Percentiles rank a stretch among this genome's conserved stretches.
Conservation (phyloP, 1,140 invertebrate genomes). For the Apis cerana region DNA sequence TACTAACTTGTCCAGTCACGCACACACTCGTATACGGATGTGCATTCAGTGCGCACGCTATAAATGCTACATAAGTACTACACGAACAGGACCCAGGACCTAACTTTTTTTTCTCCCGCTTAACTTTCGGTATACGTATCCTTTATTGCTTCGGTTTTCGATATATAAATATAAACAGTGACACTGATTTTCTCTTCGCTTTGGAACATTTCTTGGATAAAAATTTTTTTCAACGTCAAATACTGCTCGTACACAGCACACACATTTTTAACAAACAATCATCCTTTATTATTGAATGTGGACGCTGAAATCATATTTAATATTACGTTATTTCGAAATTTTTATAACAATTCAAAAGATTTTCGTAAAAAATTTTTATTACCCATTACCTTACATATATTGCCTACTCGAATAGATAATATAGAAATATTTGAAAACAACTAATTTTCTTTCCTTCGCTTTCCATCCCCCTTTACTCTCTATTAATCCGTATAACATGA, state of each 20-base stretch:
- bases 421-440: background rate
- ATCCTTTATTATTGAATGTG: too few relatives aligned
- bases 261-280: too few relatives aligned
- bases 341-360: too few relatives aligned
- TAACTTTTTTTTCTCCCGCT: background rate
- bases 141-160: background rate
- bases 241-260: too few relatives aligned
- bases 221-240: background rate
- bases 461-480: background rate
- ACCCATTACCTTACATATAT: too few relatives aligned
- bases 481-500: background rate
- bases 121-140: constrained; percentile 28
- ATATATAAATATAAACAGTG: background rate
- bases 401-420: too few relatives aligned
- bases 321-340: too few relatives aligned
- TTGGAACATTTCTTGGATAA: background rate
- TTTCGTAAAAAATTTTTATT: too few relatives aligned
- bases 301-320: too few relatives aligned
- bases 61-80: constrained; percentile 24
- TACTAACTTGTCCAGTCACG: constrained; percentile 53
- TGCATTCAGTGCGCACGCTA: constrained; percentile 29
- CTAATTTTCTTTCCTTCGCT: background rate
- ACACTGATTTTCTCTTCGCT: background rate
- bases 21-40: constrained; percentile 25
- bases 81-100: constrained; percentile 30